A percentile compares a stretch with the other conserved stretches of the same genome.
phyloP scores from a whole-genome alignment of 2,888 invertebrate genomes.

The Lobophora halterata region DNA sequence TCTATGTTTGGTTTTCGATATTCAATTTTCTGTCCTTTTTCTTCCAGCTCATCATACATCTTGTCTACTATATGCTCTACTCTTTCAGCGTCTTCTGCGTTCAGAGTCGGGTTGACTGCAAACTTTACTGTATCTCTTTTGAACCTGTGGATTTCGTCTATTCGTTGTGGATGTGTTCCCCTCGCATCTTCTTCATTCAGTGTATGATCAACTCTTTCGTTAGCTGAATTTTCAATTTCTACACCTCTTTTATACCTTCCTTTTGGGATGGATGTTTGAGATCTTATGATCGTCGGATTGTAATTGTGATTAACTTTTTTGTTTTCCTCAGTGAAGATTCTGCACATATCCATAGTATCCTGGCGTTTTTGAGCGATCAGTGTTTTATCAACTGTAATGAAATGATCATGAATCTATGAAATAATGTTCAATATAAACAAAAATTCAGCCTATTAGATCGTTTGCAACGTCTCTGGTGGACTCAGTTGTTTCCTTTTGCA shows the following conservation, averaged over 20 bases:
- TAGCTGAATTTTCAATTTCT: slow-evolving; percentile 24
- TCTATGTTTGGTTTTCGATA: slow-evolving; percentile 42
- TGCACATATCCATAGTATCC: slow-evolving; percentile 66
- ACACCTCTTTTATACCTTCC: slow-evolving; percentile 6
- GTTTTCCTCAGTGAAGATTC: slow-evolving; percentile 56
- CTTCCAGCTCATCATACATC: slow-evolving; percentile 57
- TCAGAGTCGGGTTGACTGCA: slow-evolving; percentile 36
- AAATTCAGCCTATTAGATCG: no score
- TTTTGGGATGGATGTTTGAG: slow-evolving; percentile 9
- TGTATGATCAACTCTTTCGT: slow-evolving; percentile 37
- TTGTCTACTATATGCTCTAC: slow-evolving; percentile 62
- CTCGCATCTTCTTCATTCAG: no score
- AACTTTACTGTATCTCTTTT: slow-evolving; percentile 15
- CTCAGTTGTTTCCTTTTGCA: no score
- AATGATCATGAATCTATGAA: no score
- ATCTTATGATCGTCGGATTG: slow-evolving; percentile 22
- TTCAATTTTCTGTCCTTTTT: slow-evolving; percentile 42
- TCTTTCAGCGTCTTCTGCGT: slow-evolving; percentile 41
- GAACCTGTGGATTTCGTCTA: background rate
- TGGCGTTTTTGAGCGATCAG: slow-evolving; percentile 60
- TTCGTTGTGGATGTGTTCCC: no score
- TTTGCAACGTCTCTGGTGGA: no score
- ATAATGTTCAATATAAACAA: no score
- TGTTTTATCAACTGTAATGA: slow-evolving; percentile 50
- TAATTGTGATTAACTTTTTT: slow-evolving; percentile 22